These are phyloP conservation scores for Taphrorychus bicolor DNA, from an alignment of 2,888 invertebrate species.

Conservation along the genomic window DNA sequence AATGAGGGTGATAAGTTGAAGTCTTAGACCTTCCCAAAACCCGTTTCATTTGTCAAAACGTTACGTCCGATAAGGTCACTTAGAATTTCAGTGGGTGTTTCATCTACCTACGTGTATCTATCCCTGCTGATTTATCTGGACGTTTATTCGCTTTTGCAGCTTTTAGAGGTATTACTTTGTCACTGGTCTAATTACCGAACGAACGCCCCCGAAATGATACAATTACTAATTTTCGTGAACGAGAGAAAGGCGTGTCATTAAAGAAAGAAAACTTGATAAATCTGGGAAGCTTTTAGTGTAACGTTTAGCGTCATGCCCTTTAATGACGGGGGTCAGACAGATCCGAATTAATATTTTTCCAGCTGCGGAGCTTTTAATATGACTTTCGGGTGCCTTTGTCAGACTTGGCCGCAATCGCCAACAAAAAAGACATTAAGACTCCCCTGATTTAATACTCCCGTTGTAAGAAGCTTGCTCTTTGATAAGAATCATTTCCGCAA, in stretches of 20 bases:
- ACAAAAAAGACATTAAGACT: constrained; percentile 25
- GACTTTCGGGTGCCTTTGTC: constrained; percentile 27
- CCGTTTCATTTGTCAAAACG: constrained; percentile 32
- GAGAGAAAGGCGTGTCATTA: neutral
- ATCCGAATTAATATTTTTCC: constrained; percentile 32
- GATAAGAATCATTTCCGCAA: neutral
- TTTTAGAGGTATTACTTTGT: neutral
- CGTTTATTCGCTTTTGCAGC: constrained; percentile 4
- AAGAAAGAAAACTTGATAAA: constrained; percentile 28
- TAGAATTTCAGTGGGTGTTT: constrained; percentile 11
- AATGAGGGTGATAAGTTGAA: constrained; percentile 33
- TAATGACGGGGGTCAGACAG: constrained; percentile 32
- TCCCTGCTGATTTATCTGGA: constrained; percentile 13
- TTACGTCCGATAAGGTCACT: constrained; percentile 27
- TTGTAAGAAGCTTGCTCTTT: neutral
- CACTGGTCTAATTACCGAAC: neutral
- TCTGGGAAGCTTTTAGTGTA: constrained; percentile 22
- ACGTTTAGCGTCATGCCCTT: constrained; percentile 19
- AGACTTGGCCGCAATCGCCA: constrained; percentile 2
- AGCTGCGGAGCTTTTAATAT: constrained; percentile 22
- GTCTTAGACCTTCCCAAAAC: constrained; percentile 26
- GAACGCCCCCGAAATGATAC: neutral
- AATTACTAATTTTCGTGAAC: neutral
- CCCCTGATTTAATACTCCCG: neutral
- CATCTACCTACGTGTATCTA: constrained; percentile 13